Percentiles rank a stretch among this genome's conserved stretches.
Conservation (phyloP, 2,888 invertebrate genomes). For the Ceriagrion tenellum region DNA sequence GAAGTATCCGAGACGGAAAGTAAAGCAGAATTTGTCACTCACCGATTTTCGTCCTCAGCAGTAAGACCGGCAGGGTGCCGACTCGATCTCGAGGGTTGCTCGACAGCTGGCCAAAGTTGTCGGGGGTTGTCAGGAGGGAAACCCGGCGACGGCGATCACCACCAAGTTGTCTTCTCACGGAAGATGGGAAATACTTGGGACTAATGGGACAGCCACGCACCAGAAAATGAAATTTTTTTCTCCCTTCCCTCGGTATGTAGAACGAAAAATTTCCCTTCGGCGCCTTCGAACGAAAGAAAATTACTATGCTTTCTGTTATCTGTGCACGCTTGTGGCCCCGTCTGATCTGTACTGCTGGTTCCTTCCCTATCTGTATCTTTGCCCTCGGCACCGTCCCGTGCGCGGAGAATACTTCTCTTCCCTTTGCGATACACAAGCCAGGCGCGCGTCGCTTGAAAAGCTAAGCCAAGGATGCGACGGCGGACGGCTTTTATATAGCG, state of each 20-base stretch:
- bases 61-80: not conserved
- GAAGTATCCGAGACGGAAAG: too few species aligned
- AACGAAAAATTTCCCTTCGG: too few species aligned
- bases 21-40: not conserved
- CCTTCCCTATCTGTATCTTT: not conserved
- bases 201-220: not conserved
- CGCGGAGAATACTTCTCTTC: not conserved
- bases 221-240: not conserved
- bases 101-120: not conserved
- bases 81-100: not conserved
- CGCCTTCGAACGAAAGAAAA: too few species aligned
- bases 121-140: not conserved
- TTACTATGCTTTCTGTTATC: not conserved
- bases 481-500: too few species aligned
- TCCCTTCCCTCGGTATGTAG: not conserved
- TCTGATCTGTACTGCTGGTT: not conserved
- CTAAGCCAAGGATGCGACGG: not conserved
- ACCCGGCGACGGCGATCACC: not conserved
- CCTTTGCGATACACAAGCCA: not conserved
- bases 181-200: not conserved
- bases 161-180: not conserved
- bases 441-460: not conserved
- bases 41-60: not conserved
- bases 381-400: not conserved
- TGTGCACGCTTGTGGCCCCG: not conserved